Conservation (phyloP, 2,888 invertebrate genomes). For the Ectemnius lituratus region DNA sequence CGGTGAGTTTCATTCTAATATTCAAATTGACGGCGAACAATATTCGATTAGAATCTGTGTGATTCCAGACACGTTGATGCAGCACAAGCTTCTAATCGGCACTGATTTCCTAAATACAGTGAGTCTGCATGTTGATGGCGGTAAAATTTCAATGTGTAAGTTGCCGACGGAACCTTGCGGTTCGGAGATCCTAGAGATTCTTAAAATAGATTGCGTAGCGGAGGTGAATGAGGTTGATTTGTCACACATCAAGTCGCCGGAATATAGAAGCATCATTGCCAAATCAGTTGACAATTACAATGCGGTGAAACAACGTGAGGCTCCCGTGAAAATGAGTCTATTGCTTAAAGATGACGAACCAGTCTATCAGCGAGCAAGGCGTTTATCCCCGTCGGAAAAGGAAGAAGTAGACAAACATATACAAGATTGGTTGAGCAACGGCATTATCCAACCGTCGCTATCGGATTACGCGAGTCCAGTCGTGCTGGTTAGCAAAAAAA, state of each 20-base stretch:
- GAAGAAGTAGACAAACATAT: conserved; percentile 2
- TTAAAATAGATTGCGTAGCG: not conserved
- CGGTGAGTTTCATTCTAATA: not conserved
- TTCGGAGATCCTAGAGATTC: not conserved
- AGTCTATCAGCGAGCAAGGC: conserved; percentile 5
- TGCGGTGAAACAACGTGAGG: conserved; percentile 5
- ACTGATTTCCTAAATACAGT: conserved; percentile 17
- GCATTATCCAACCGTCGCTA: conserved; percentile 9
- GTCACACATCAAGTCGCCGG: not conserved
- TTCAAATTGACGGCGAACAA: not conserved
- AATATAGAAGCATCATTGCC: not conserved
- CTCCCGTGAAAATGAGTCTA: not conserved
- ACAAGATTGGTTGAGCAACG: not conserved
- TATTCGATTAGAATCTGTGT: conserved; percentile 7
- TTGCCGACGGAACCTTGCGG: not conserved
- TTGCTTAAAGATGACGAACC: conserved; percentile 11
- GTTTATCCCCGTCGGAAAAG: conserved; percentile 1
- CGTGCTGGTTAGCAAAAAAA: conserved; percentile 9
- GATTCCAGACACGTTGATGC: conserved; percentile 13
- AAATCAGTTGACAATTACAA: not conserved
- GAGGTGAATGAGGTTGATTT: not conserved
- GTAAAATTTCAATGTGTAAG: not conserved
- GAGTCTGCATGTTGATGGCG: not conserved
- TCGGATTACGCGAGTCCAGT: conserved; percentile 16
- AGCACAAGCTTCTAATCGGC: conserved; percentile 16